Evolutionary conservation across 2,113 vertebrate genomes (phyloP).

Genomic region (Brachirus orientalis): DNA sequence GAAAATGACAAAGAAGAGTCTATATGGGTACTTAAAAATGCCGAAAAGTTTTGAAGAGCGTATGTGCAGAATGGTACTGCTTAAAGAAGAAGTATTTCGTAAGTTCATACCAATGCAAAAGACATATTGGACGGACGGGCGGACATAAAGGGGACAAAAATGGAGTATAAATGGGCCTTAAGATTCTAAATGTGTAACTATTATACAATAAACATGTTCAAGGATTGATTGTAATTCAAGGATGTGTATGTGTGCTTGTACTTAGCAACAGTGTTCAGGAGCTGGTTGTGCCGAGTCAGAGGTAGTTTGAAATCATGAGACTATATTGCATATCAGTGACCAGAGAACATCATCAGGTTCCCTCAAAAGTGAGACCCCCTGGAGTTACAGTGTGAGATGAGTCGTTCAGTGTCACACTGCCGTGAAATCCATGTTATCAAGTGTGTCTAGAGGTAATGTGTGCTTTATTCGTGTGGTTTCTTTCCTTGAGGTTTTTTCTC

Average conservation of each 20-base stretch:
- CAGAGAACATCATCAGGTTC: conserved; percentile 83
- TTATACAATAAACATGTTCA: too few relatives aligned
- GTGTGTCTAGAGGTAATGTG: conserved; percentile 89
- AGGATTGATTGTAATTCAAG: neutral
- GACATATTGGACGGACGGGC: too few relatives aligned
- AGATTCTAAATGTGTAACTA: neutral
- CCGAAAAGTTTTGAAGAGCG: too few relatives aligned
- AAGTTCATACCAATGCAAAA: too few relatives aligned
- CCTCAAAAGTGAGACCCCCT: conserved; percentile 30
- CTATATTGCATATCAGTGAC: conserved; percentile 87
- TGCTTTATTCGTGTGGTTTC: conserved; percentile 72
- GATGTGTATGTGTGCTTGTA: conserved; percentile 44
- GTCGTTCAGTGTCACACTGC: conserved; percentile 83
- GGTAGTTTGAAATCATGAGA: conserved; percentile 92
- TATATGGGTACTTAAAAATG: too few relatives aligned
- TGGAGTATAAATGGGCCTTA: too few relatives aligned
- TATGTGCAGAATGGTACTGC: too few relatives aligned
- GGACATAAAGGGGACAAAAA: too few relatives aligned
- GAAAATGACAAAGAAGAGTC: too few relatives aligned
- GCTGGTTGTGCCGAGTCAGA: conserved; percentile 88
- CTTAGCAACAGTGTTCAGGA: conserved; percentile 86
- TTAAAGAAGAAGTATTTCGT: too few relatives aligned
- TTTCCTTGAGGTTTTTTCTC: conserved; percentile 57
- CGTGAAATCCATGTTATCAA: conserved; percentile 78
- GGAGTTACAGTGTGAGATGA: conserved; percentile 72